phyloP scores from a whole-genome alignment of 2,888 invertebrate genomes.

The Eupithecia inturbata region DNA sequence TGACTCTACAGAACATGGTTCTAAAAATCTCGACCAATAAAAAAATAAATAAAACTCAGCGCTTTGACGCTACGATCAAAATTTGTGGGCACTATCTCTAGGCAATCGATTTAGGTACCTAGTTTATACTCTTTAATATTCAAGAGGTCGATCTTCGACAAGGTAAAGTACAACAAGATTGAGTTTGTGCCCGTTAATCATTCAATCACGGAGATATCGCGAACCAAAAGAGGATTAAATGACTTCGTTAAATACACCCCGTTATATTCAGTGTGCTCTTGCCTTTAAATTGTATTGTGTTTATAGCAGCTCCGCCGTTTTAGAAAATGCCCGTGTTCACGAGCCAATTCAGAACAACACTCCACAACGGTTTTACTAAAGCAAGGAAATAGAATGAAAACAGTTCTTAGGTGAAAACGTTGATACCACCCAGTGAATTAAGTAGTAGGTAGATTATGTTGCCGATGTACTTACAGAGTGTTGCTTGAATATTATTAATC shows the following conservation, averaged over 20 bases:
- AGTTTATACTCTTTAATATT: background rate
- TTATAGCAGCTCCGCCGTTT: slow-evolving; percentile 57
- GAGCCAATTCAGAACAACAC: slow-evolving; percentile 69
- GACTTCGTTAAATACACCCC: slow-evolving; percentile 68
- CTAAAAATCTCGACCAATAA: too few relatives aligned
- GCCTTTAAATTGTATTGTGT: slow-evolving; percentile 66
- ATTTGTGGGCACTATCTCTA: too few relatives aligned
- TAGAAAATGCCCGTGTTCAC: slow-evolving; percentile 63
- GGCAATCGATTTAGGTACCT: too few relatives aligned
- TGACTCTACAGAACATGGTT: too few relatives aligned
- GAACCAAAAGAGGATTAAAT: slow-evolving; percentile 61
- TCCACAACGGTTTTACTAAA: slow-evolving; percentile 63
- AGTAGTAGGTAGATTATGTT: slow-evolving; percentile 3
- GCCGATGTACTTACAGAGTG: background rate
- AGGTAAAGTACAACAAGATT: slow-evolving; percentile 39
- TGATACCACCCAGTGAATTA: slow-evolving; percentile 3
- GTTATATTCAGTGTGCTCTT: slow-evolving; percentile 60
- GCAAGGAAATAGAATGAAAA: slow-evolving; percentile 68
- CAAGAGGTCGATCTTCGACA: background rate
- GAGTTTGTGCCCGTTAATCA: slow-evolving; percentile 59
- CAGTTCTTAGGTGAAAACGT: slow-evolving; percentile 13
- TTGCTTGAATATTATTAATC: too few relatives aligned
- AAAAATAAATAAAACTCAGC: too few relatives aligned
- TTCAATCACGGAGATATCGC: slow-evolving; percentile 56
- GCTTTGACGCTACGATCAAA: too few relatives aligned